Percentiles rank a stretch among this genome's conserved stretches.
Conservation (phyloP, 2,113 vertebrate species). For the Nesoenas mayeri region DNA sequence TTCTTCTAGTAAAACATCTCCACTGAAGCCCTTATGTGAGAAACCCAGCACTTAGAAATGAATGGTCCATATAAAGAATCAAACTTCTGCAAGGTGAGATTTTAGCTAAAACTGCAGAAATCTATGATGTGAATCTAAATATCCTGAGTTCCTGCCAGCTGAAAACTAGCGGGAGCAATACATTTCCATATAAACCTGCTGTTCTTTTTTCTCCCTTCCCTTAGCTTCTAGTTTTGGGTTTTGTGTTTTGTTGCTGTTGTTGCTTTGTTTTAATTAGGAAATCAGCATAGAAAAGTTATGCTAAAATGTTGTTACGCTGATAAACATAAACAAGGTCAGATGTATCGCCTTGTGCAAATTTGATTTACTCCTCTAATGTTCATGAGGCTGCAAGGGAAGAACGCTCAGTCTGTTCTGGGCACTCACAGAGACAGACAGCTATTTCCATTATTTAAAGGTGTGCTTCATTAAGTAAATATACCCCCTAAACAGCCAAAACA, state of each 20-base stretch:
- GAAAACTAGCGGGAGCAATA: not conserved
- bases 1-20: not conserved
- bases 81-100: not conserved
- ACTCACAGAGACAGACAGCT: not conserved
- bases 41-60: not conserved
- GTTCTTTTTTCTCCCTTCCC: not conserved
- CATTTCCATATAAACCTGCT: not conserved
- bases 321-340: not conserved
- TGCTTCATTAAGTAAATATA: not conserved
- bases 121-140: not conserved
- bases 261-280: not conserved
- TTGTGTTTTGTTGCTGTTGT: not conserved
- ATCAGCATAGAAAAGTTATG: not conserved
- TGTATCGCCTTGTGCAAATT: not conserved
- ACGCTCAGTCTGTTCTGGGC: not conserved
- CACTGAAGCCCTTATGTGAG: not conserved
- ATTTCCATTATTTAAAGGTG: not conserved
- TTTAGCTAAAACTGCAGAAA: conserved; percentile 15
- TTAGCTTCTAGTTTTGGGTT: not conserved
- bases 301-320: not conserved
- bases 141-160: not conserved
- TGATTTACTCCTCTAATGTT: not conserved
- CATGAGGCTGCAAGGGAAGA: not conserved
- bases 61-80: not conserved
- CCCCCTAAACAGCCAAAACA: not conserved